These are phyloP conservation scores for Peromyscus maniculatus DNA, from an alignment of 2,113 vertebrate genomes.

Conservation along the genomic window DNA sequence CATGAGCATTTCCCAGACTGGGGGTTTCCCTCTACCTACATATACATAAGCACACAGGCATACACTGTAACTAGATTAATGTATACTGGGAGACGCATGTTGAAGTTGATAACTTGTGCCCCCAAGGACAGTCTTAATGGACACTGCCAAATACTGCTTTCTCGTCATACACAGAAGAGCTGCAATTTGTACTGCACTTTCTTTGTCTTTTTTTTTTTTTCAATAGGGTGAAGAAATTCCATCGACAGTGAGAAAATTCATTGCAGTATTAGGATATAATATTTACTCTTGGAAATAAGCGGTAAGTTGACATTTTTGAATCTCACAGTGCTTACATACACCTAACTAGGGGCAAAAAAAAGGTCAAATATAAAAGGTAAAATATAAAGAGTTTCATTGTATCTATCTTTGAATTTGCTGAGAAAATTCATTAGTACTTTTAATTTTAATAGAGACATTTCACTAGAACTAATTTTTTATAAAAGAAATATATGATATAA, in stretches of 20 bases:
- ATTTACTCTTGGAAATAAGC: slow-evolving; percentile 56
- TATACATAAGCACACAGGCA: not conserved
- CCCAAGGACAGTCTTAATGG: not conserved
- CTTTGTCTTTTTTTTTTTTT: slow-evolving; percentile 34
- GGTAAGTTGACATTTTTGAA: slow-evolving; percentile 49
- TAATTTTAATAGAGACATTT: slow-evolving; percentile 38
- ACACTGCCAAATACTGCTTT: not conserved
- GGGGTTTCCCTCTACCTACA: not conserved
- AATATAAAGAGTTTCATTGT: slow-evolving; percentile 6
- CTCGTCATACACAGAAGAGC: not conserved
- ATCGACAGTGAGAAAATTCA: not conserved
- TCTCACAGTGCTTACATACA: not conserved
- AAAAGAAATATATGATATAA: slow-evolving; percentile 34
- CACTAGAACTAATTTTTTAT: not conserved
- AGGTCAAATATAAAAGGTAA: slow-evolving; percentile 32
- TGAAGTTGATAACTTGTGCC: slow-evolving; percentile 16
- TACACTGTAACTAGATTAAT: not conserved
- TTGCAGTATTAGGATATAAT: slow-evolving; percentile 37
- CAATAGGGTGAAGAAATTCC: not conserved
- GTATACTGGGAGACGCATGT: not conserved
- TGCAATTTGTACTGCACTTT: not conserved
- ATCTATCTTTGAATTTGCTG: slow-evolving; percentile 36
- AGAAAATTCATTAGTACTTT: slow-evolving; percentile 31
- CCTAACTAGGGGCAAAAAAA: not conserved
- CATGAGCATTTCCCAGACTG: not conserved